A percentile compares a stretch with the other conserved stretches of the same genome.
Conservation (phyloP, 2,888 invertebrate species). For the Eupithecia insigniata region DNA sequence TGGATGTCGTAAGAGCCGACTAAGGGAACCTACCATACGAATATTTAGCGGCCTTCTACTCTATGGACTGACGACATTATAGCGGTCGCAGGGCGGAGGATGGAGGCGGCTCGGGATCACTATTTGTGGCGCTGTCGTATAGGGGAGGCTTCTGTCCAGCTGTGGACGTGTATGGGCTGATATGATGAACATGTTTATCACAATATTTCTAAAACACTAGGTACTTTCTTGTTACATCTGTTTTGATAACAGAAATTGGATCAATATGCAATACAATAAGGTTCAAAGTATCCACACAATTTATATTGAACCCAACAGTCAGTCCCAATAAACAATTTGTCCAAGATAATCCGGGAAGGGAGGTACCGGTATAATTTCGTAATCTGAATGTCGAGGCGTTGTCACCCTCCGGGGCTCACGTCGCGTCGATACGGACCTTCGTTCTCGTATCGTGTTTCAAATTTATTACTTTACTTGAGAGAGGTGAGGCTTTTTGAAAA, state of each 20-base stretch:
- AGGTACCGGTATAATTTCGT: slow-evolving; percentile 21
- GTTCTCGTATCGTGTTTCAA: slow-evolving; percentile 37
- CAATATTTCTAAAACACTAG: no score
- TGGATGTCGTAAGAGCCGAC: no score
- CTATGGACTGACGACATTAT: no score
- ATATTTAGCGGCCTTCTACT: no score
- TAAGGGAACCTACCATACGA: no score
- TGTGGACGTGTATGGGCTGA: no score
- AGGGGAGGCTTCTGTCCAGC: no score
- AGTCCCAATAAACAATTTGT: slow-evolving; percentile 34
- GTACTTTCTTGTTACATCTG: background rate
- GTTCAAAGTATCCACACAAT: background rate
- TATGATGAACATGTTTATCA: no score
- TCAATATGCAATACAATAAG: background rate
- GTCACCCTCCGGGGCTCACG: slow-evolving; percentile 12
- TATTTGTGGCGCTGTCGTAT: no score
- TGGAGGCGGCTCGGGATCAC: no score
- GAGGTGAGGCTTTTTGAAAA: slow-evolving; percentile 17
- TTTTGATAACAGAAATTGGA: background rate
- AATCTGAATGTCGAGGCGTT: slow-evolving; percentile 33
- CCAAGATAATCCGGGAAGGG: slow-evolving; percentile 34
- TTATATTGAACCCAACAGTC: slow-evolving; percentile 4
- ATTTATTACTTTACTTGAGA: slow-evolving; percentile 41
- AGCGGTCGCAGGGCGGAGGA: no score
- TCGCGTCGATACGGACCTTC: slow-evolving; percentile 23